Base-by-base conservation (phyloP, 1,140 invertebrate genomes). In the Papilio dardanus region DNA sequence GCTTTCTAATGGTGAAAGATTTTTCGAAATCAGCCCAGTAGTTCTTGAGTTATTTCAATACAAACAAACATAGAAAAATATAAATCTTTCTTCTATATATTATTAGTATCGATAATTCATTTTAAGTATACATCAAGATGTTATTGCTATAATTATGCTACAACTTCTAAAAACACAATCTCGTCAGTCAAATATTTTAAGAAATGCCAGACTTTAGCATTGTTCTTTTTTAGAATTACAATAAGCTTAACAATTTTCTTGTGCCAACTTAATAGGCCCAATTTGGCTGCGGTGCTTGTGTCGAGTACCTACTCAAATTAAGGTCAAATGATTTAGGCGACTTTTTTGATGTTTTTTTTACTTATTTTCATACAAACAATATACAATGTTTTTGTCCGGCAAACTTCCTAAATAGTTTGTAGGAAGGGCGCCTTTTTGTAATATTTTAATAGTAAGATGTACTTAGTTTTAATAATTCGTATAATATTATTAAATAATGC, bases 291-390 rank as follows among this genome's bases (percentile, higher is more conserved):
- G 24, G 54, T n/a, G 28, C 54, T 58, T 58, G 24, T 58, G 54
- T 58, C 4, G 54, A 58, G 54, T 58, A 58, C 50, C 24, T 54
- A 54, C 54, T 58, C 54, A 58, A 58, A 58, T 58, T 58, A 58
- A 58, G 54, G 54, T 30, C 54, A 58, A 58, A 10, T 58, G 54
- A 14, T 58, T 58, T 14, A 58, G 54, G 54, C 54, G 21, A 28
- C 21, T 58, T 12, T 54, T 58, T 58, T 24, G 54, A 58, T 58
- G 21, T 28, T 3, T 28, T 58, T 58, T 28, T 28, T 24, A n/a
- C 4, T 46, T 46, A 46, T n/a, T 46, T 46, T n/a, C 4, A 46
- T 46, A 33, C 31, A 33, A 2, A 33, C 2, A 33, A 33, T 33
- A 33, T 33, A 33, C 31, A 2, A 7, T 6, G 31, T 33, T 33